Evolutionary conservation across 2,888 invertebrate genomes (phyloP).

Genomic region (Leuctra nigra): DNA sequence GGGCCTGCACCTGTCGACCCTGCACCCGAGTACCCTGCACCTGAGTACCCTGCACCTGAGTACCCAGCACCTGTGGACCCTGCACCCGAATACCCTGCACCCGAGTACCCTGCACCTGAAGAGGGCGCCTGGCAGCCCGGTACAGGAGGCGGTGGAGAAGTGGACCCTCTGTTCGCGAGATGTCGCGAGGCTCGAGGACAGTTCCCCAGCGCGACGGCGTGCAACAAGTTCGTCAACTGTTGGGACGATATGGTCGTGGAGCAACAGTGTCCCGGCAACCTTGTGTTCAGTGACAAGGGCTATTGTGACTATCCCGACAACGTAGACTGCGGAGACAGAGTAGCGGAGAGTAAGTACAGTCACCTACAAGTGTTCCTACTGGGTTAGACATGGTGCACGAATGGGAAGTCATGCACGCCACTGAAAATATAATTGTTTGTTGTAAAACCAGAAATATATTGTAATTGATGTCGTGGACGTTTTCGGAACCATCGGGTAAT

Average conservation of each 20-base stretch:
- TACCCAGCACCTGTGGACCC: not conserved
- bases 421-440: no score
- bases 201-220: slow-evolving; percentile 52
- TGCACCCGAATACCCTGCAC: not conserved
- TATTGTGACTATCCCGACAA: slow-evolving; percentile 59
- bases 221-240: slow-evolving; percentile 60
- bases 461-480: no score
- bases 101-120: not conserved
- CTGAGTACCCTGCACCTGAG: not conserved
- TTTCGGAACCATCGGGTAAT: no score
- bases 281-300: slow-evolving; percentile 52
- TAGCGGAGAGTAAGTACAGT: slow-evolving; percentile 29
- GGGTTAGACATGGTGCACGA: no score
- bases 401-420: no score
- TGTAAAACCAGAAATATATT: no score
- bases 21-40: not conserved
- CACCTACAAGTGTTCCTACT: no score
- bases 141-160: not conserved
- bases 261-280: slow-evolving; percentile 55
- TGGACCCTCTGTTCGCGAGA: slow-evolving; percentile 15
- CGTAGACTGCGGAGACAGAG: slow-evolving; percentile 54
- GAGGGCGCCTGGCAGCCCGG: not conserved
- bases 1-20: slow-evolving; percentile 13
- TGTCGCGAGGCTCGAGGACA: slow-evolving; percentile 47
- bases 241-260: slow-evolving; percentile 63